Percentiles rank a stretch among this genome's conserved stretches.
Evolutionary conservation across 64 coral and sea anemone species (phyloP).

Genomic region (Stichodactyla mertensii): DNA sequence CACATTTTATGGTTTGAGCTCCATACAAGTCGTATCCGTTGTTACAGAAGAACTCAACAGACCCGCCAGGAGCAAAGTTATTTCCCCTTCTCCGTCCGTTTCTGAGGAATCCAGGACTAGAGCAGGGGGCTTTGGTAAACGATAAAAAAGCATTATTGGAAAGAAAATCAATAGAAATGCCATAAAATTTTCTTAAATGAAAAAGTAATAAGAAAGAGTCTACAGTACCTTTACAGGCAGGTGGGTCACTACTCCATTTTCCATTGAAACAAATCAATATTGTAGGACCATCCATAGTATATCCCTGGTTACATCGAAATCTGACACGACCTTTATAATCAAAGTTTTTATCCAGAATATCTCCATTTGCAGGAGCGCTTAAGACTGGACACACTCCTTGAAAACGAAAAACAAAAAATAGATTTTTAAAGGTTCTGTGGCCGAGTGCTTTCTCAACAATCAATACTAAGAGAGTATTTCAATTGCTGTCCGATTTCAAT

Average conservation of each 20-base stretch:
- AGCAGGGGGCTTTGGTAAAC: conserved; percentile 12
- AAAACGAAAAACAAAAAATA: background rate
- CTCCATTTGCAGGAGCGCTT: background rate
- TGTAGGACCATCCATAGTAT: background rate
- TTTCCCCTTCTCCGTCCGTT: background rate
- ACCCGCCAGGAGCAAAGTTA: background rate
- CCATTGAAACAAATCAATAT: conserved; percentile 26
- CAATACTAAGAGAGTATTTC: background rate
- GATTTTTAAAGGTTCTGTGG: no score
- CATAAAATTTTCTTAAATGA: background rate
- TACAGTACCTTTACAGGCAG: conserved; percentile 27
- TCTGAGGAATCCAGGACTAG: background rate
- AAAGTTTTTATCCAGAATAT: background rate
- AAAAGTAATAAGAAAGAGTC: background rate
- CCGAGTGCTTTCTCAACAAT: background rate
- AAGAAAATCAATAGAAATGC: background rate
- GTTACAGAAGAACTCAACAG: conserved; percentile 19
- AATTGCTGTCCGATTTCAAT: no score
- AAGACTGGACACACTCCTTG: conserved; percentile 8
- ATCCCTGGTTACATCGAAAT: background rate
- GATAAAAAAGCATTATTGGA: background rate
- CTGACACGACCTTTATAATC: background rate
- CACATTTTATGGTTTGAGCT: background rate
- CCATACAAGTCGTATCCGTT: conserved; percentile 4
- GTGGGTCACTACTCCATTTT: conserved; percentile 13